Conservation (phyloP, 2,888 invertebrate genomes). For the Glomeris marginata region DNA sequence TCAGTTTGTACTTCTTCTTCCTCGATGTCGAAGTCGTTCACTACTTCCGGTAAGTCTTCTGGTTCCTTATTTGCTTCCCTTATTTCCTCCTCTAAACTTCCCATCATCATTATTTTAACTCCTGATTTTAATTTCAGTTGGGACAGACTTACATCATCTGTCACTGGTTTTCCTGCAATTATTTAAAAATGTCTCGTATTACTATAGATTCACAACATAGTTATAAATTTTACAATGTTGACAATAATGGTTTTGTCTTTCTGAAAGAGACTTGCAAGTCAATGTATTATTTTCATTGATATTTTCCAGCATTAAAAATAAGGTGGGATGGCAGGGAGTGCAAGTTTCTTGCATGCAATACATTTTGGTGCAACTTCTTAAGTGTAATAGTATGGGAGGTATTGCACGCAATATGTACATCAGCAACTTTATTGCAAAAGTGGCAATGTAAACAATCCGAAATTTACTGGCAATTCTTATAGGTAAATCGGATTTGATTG, state of each 20-base stretch:
- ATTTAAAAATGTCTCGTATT: background rate
- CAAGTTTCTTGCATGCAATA: too few species aligned
- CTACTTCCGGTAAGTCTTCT: constrained; percentile 63
- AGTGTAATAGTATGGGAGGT: too few species aligned
- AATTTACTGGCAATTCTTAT: background rate
- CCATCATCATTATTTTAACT: constrained; percentile 94
- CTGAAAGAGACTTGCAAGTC: too few species aligned
- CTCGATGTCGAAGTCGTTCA: constrained; percentile 82
- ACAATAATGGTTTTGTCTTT: too few species aligned
- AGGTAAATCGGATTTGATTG: too few species aligned
- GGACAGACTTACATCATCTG: constrained; percentile 59
- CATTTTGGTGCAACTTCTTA: too few species aligned
- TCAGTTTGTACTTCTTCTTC: constrained; percentile 56
- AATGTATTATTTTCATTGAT: too few species aligned
- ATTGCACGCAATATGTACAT: too few species aligned
- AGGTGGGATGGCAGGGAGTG: too few species aligned
- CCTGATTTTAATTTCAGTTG: constrained; percentile 66
- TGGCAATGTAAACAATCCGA: background rate
- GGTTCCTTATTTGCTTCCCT: constrained; percentile 66
- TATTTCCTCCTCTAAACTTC: constrained; percentile 82
- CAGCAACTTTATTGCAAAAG: constrained; percentile 14
- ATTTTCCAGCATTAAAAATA: too few species aligned
- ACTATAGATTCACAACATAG: background rate
- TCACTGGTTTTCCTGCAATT: constrained; percentile 59
- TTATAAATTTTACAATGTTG: too few species aligned